phyloP scores from a whole-genome alignment of 2,888 invertebrate species.

The Hypercompe scribonia region DNA sequence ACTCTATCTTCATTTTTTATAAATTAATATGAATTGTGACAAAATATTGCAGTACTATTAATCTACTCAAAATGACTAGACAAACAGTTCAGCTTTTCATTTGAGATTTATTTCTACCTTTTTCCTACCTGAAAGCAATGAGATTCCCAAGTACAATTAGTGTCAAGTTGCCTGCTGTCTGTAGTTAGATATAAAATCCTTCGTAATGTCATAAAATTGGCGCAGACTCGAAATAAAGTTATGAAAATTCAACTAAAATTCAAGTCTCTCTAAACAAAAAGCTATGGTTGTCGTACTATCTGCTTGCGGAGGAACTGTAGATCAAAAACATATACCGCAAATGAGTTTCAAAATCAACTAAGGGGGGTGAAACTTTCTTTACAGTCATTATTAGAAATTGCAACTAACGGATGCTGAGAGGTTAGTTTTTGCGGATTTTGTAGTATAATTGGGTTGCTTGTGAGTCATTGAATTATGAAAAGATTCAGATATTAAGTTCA shows the following conservation, averaged over 20 bases:
- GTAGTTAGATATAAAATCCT: background rate
- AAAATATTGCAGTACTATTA: background rate
- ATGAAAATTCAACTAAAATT: background rate
- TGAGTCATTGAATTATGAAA: conserved; percentile 10
- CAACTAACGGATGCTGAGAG: conserved; percentile 70
- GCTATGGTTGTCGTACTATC: conserved; percentile 50
- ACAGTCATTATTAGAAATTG: conserved; percentile 80
- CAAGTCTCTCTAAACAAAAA: conserved; percentile 9
- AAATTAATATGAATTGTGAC: background rate
- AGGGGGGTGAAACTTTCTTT: conserved; percentile 73
- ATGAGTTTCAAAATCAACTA: conserved; percentile 76
- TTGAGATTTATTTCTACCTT: background rate
- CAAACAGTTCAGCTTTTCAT: background rate
- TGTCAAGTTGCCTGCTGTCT: background rate
- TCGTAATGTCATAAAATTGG: too few species aligned
- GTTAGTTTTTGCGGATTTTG: conserved; percentile 65
- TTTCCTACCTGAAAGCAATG: too few species aligned
- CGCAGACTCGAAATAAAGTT: too few species aligned
- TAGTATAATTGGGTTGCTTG: conserved; percentile 57
- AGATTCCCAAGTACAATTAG: too few species aligned
- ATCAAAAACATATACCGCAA: conserved; percentile 81
- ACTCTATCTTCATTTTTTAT: too few species aligned
- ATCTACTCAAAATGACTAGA: background rate
- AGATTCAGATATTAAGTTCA: background rate
- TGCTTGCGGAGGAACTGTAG: conserved; percentile 51